Evolutionary conservation across 2,797 vertebrate genomes (phyloP).

Genomic region (Monodelphis domestica): DNA sequence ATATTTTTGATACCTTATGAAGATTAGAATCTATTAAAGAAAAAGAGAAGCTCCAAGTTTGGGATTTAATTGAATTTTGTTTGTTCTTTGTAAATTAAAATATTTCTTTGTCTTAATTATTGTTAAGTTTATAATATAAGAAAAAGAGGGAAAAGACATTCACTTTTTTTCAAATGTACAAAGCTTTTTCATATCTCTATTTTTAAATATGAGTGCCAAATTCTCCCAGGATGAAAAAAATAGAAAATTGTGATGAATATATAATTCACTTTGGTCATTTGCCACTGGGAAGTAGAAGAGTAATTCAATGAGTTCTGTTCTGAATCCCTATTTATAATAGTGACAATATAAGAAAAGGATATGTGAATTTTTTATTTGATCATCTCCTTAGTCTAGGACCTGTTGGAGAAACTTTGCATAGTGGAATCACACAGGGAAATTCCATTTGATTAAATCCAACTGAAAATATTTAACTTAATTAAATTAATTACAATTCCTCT

Average conservation of each 20-base stretch:
- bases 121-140: neutral
- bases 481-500: too few relatives aligned
- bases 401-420: too few relatives aligned
- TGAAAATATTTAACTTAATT: too few relatives aligned
- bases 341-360: too few relatives aligned
- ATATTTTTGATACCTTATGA: neutral
- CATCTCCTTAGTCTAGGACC: too few relatives aligned
- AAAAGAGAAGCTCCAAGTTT: neutral
- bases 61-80: neutral
- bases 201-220: neutral
- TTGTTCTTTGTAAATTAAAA: neutral
- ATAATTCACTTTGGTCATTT: neutral
- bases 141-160: neutral
- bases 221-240: neutral
- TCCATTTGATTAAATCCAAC: too few relatives aligned
- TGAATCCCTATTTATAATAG: neutral
- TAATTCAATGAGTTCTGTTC: neutral
- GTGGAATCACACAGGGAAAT: too few relatives aligned
- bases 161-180: neutral
- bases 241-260: neutral
- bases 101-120: neutral
- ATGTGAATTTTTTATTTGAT: too few relatives aligned
- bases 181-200: neutral
- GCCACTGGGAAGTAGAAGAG: neutral
- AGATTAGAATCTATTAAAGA: neutral